Evolutionary conservation across 2,888 invertebrate species (phyloP).

Genomic region (Leptinotarsa peninsularis): DNA sequence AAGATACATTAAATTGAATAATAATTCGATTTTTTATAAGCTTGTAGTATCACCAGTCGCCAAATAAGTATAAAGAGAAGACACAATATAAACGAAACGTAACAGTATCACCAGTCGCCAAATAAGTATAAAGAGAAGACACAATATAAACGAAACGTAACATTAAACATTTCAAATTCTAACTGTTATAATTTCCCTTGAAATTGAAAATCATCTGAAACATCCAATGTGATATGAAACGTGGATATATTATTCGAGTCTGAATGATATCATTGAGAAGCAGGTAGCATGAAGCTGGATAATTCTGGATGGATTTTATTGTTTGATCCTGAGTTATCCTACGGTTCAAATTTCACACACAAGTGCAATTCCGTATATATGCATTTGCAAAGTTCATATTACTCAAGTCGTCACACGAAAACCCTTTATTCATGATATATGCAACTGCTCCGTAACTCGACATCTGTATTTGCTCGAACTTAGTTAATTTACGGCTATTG

Average conservation of each 20-base stretch:
- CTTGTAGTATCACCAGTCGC: no score
- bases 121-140: no score
- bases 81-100: no score
- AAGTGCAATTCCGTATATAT: slow-evolving; percentile 22
- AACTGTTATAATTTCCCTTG: not conserved
- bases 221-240: not conserved
- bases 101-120: no score
- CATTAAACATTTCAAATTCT: no score
- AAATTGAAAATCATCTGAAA: not conserved
- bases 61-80: no score
- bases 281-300: not conserved
- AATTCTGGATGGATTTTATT: slow-evolving; percentile 5
- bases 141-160: no score
- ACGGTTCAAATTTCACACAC: slow-evolving; percentile 11
- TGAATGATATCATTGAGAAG: not conserved
- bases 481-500: slow-evolving; percentile 42
- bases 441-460: slow-evolving; percentile 34
- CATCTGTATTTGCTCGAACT: slow-evolving; percentile 41
- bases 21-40: no score
- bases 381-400: slow-evolving; percentile 34
- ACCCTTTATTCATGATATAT: slow-evolving; percentile 29
- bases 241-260: not conserved
- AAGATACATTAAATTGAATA: no score
- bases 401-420: slow-evolving; percentile 18
- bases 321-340: not conserved